These are phyloP conservation scores for Acestrorhynchus altus DNA, from an alignment of 2,797 vertebrate species.

Conservation along the genomic window DNA sequence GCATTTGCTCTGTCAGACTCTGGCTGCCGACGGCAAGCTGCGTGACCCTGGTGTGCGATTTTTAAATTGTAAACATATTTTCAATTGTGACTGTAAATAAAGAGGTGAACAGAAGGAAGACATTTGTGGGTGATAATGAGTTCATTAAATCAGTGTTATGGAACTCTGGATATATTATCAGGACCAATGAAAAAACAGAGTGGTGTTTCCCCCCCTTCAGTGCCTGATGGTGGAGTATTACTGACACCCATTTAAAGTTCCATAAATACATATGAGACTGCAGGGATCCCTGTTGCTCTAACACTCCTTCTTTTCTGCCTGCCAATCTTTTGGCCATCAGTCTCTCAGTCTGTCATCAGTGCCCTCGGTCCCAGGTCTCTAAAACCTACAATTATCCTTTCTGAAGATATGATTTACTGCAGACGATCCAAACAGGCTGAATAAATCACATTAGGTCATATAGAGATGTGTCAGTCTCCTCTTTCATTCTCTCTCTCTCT, in stretches of 20 bases:
- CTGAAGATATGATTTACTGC: conserved; percentile 64
- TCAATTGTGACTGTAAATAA: too few relatives aligned
- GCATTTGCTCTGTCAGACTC: too few relatives aligned
- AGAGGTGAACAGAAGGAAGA: too few relatives aligned
- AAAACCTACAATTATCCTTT: conserved; percentile 64
- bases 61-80: too few relatives aligned
- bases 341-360: conserved; percentile 42
- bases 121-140: too few relatives aligned
- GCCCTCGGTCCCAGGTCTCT: conserved; percentile 47
- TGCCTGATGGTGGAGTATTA: background rate
- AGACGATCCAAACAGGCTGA: conserved; percentile 17
- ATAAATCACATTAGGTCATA: conserved; percentile 66
- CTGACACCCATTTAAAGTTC: conserved; percentile 17
- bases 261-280: conserved; percentile 20
- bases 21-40: too few relatives aligned
- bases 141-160: too few relatives aligned
- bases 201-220: background rate
- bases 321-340: conserved; percentile 36
- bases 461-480: conserved; percentile 40
- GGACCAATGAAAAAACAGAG: background rate
- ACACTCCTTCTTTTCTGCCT: conserved; percentile 34
- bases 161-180: background rate
- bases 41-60: too few relatives aligned
- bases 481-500: conserved; percentile 1
- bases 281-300: conserved; percentile 10